Conservation (phyloP, 92 coral and sea anemone species). For the Bergia sp. region DNA sequence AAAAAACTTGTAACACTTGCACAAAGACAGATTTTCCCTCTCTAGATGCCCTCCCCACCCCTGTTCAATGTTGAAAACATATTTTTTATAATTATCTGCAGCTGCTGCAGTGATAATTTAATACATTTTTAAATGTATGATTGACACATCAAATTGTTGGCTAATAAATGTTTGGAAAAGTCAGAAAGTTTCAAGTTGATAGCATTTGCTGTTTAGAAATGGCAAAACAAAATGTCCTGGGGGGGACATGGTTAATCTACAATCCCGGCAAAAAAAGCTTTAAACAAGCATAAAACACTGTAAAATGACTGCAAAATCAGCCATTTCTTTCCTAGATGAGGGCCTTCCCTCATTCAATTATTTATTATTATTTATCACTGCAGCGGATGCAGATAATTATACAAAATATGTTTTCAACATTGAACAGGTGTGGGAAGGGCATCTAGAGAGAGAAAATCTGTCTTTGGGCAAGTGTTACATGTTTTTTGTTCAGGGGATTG, state of each 20-base stretch:
- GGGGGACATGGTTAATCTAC: neutral
- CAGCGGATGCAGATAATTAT: conserved; percentile 5
- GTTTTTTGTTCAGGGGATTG: conserved; percentile 5
- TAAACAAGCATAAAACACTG: neutral
- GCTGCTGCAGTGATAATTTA: neutral
- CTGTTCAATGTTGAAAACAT: conserved; percentile 3
- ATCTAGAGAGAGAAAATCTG: conserved; percentile 4
- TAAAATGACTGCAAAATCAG: conserved; percentile 3
- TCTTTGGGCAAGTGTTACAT: conserved; percentile 5
- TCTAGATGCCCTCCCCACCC: neutral
- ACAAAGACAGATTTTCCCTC: neutral
- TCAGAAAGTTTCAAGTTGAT: neutral
- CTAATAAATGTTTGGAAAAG: neutral
- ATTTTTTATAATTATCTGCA: neutral
- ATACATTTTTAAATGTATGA: neutral
- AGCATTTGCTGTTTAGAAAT: neutral
- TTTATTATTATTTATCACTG: conserved; percentile 1
- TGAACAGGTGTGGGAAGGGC: conserved; percentile 8
- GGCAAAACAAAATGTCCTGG: neutral
- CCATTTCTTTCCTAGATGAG: conserved; percentile 5
- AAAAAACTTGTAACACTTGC: neutral
- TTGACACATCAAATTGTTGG: neutral
- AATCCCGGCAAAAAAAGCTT: neutral
- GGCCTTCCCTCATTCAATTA: conserved; percentile 2
- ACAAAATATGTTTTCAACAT: conserved; percentile 1